Conservation (phyloP, 2,113 vertebrate species). For the Fukomys damarensis region DNA sequence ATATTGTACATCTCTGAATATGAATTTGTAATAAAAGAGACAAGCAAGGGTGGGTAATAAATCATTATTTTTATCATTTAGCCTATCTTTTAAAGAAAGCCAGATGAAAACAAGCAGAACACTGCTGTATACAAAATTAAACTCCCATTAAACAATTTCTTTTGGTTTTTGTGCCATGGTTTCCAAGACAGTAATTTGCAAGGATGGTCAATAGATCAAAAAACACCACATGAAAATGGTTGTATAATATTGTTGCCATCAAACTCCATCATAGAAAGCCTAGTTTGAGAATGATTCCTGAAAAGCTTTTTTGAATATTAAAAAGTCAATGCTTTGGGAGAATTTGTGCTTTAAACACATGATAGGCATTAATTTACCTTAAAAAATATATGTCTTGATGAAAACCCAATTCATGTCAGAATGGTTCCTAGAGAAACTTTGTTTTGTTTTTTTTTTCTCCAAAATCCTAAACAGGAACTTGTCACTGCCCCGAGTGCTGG, state of each 20-base stretch:
- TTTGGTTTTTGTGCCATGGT: neutral
- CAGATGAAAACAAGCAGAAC: constrained; percentile 47
- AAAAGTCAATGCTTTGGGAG: neutral
- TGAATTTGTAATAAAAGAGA: constrained; percentile 88
- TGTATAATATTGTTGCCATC: constrained; percentile 66
- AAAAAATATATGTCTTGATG: constrained; percentile 31
- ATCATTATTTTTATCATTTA: constrained; percentile 74
- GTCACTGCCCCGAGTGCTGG: rapidly evolving
- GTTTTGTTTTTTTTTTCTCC: neutral
- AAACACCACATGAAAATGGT: neutral
- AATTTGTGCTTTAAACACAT: constrained; percentile 41
- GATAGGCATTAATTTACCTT: constrained; percentile 42
- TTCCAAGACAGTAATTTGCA: constrained; percentile 47
- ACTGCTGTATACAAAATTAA: constrained; percentile 20
- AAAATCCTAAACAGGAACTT: neutral
- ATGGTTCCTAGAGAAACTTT: neutral
- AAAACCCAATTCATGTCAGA: neutral
- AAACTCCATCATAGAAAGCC: constrained; percentile 62
- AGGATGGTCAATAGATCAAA: constrained; percentile 60
- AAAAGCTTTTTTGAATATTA: neutral
- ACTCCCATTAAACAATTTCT: neutral
- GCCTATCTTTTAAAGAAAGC: constrained; percentile 73
- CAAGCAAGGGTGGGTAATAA: constrained; percentile 25
- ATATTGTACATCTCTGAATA: constrained; percentile 93
- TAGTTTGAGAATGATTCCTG: neutral